These are phyloP conservation scores for Tamandua tetradactyla DNA, from an alignment of 2,797 vertebrate species.

Conservation along the genomic window DNA sequence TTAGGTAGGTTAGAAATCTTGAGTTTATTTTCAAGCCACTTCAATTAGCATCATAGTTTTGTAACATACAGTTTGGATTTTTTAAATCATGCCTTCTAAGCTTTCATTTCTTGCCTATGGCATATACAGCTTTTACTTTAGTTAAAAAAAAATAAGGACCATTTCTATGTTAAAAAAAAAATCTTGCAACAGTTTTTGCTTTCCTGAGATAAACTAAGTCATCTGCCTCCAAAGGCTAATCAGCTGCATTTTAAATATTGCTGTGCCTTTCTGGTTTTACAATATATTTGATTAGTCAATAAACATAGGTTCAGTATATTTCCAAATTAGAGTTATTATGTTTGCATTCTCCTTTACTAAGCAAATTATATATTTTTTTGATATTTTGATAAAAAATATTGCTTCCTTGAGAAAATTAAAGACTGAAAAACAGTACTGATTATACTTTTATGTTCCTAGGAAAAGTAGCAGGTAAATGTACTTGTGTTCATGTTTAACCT, in stretches of 20 bases:
- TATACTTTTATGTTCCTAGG: constrained; percentile 15
- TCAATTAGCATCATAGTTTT: constrained; percentile 74
- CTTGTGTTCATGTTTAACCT: background rate
- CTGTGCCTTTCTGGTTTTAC: constrained; percentile 83
- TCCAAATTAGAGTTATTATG: constrained; percentile 77
- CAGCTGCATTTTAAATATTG: constrained; percentile 84
- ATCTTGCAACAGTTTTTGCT: constrained; percentile 81
- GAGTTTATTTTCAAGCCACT: constrained; percentile 75
- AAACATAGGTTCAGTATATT: constrained; percentile 78
- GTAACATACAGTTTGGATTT: constrained; percentile 75
- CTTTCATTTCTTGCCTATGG: constrained; percentile 81
- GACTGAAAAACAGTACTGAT: constrained; percentile 54
- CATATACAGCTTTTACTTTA: constrained; percentile 82
- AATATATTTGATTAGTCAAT: constrained; percentile 83
- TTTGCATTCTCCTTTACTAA: constrained; percentile 67
- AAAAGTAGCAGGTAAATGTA: constrained; percentile 9
- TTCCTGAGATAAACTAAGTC: constrained; percentile 83
- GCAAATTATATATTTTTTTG: constrained; percentile 66
- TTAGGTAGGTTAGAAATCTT: constrained; percentile 40
- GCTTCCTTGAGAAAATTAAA: constrained; percentile 64
- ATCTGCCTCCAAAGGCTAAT: constrained; percentile 83
- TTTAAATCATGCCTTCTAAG: constrained; percentile 73
- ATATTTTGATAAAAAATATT: constrained; percentile 52
- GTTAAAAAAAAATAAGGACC: constrained; percentile 83
- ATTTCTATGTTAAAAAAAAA: constrained; percentile 79